Conservation (phyloP, 2,888 invertebrate genomes). For the Cheilosia variabilis region DNA sequence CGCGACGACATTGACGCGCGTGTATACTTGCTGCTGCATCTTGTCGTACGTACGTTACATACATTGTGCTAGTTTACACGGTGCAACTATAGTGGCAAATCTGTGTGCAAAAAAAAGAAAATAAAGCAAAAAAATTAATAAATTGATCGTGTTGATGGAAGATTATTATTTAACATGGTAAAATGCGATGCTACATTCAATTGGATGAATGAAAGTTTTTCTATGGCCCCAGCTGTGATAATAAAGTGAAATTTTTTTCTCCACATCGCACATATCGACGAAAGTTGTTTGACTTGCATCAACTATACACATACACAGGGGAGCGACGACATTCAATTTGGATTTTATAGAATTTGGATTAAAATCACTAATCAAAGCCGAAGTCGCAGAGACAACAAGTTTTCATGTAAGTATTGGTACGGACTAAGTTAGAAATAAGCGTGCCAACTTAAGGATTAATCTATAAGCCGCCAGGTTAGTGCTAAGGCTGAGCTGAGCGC, state of each 20-base stretch:
- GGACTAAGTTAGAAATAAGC: slow-evolving; percentile 5
- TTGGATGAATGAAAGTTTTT: slow-evolving; percentile 74
- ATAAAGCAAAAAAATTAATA: slow-evolving; percentile 14
- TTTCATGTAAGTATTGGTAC: slow-evolving; percentile 54
- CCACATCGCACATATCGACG: slow-evolving; percentile 44
- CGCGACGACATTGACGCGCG: slow-evolving; percentile 23
- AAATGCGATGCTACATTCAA: slow-evolving; percentile 54
- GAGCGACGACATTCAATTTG: slow-evolving; percentile 54
- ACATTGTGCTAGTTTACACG: slow-evolving; percentile 69
- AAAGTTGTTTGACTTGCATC: slow-evolving; percentile 69
- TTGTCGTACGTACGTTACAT: slow-evolving; percentile 23
- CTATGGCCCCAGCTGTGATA: slow-evolving; percentile 55
- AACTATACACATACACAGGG: neutral
- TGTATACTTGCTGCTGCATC: slow-evolving; percentile 27
- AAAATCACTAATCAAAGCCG: slow-evolving; percentile 23
- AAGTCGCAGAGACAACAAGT: slow-evolving; percentile 29
- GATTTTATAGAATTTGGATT: slow-evolving; percentile 62
- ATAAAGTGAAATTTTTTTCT: slow-evolving; percentile 67
- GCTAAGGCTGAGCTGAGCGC: neutral
- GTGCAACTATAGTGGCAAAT: slow-evolving; percentile 41
- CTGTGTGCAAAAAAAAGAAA: slow-evolving; percentile 1
- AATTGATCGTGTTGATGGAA: slow-evolving; percentile 70
- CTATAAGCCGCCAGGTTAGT: neutral
- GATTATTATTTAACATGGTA: slow-evolving; percentile 72
- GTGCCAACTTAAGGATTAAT: slow-evolving; percentile 4